A percentile compares a stretch with the other conserved stretches of the same genome.
phyloP scores from a whole-genome alignment of 2,797 vertebrate species.

The Eospalax fontanierii region DNA sequence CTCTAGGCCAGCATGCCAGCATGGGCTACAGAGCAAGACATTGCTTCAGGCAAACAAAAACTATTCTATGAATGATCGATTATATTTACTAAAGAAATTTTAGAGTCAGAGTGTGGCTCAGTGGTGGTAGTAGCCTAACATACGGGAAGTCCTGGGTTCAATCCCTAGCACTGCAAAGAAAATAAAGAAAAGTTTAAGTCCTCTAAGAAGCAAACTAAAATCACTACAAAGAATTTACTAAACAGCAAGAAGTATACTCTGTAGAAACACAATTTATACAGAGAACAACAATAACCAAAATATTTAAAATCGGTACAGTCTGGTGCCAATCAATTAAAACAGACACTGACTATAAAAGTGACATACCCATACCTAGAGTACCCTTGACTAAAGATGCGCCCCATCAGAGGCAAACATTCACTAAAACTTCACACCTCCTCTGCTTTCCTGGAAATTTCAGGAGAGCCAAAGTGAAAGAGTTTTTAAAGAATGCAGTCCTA shows the following conservation, averaged over 20 bases:
- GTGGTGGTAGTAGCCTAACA: neutral
- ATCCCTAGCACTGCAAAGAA: neutral
- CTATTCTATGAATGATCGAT: conserved; percentile 9
- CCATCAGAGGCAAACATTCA: conserved; percentile 55
- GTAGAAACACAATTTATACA: conserved; percentile 24
- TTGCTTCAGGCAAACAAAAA: neutral
- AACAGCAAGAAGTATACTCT: conserved; percentile 45
- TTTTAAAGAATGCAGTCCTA: conserved; percentile 59
- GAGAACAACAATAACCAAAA: conserved; percentile 20
- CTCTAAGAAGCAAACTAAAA: conserved; percentile 52
- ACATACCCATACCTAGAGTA: neutral
- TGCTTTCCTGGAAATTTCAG: conserved; percentile 31
- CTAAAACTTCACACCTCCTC: conserved; percentile 1
- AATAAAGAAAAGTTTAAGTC: neutral
- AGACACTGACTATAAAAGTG: conserved; percentile 2
- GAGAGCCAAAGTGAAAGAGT: conserved; percentile 9
- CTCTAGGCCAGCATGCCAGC: neutral
- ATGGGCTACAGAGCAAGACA: neutral
- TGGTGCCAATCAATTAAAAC: conserved; percentile 8
- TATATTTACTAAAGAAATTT: conserved; percentile 44
- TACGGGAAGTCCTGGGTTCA: neutral
- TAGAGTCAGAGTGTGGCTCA: neutral
- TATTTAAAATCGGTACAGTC: conserved; percentile 29
- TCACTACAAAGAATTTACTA: conserved; percentile 22
- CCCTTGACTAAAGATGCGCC: neutral